Percentiles rank a stretch among this genome's conserved stretches.
Evolutionary conservation across 2,797 vertebrate genomes (phyloP).

Genomic region (Girardinus metallicus): DNA sequence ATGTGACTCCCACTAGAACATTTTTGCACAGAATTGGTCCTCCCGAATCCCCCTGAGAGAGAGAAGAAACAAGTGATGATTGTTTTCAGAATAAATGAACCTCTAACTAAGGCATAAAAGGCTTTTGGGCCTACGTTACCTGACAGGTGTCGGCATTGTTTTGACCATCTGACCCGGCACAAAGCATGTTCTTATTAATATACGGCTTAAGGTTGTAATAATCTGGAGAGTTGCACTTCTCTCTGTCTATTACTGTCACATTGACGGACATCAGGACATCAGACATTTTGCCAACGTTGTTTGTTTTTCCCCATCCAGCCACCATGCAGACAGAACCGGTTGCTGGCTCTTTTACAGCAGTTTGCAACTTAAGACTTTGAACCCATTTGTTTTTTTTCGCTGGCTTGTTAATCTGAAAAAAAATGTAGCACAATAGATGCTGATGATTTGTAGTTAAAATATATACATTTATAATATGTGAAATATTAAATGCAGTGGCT

Average conservation of each 20-base stretch:
- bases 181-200: conserved; percentile 70
- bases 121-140: conserved; percentile 27
- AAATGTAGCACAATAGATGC: background rate
- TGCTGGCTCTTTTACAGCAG: background rate
- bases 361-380: conserved; percentile 8
- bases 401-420: conserved; percentile 56
- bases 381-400: conserved; percentile 47
- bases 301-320: conserved; percentile 74
- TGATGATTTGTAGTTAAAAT: background rate
- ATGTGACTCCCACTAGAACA: conserved; percentile 57
- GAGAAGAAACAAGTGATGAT: background rate
- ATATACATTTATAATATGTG: background rate
- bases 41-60: conserved; percentile 75
- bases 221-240: conserved; percentile 60
- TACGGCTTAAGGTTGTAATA: conserved; percentile 45
- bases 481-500: background rate
- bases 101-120: background rate
- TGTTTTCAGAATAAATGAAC: fast-evolving
- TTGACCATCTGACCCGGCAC: conserved; percentile 63
- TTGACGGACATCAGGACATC: conserved; percentile 66
- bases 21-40: conserved; percentile 68
- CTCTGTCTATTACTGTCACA: conserved; percentile 67
- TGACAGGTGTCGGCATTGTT: conserved; percentile 32
- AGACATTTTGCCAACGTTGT: background rate
- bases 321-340: conserved; percentile 53